Evolutionary conservation across 2,797 vertebrate species (phyloP), one percentile per base, ranked within the genome.

Genomic region (Perodicticus potto): DNA sequence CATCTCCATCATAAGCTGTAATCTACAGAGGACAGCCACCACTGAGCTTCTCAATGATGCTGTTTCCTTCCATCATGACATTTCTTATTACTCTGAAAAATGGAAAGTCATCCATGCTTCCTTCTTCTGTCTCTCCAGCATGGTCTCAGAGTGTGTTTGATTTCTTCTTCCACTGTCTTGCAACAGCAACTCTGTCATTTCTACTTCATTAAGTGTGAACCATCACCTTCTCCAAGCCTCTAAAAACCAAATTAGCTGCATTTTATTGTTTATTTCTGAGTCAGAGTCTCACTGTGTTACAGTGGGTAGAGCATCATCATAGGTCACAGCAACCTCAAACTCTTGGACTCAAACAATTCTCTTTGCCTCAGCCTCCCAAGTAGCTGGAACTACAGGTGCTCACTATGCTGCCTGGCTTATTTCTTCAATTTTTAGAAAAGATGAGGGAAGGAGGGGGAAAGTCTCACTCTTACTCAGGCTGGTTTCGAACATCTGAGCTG

Each of bases 91-190:
- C 27, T 86, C 27, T 86, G 20, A 40, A 76, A 96, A 86, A 83
- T 53, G 4, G 25, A 63, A 19, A 57, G 7, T 61, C 78, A 43
- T 83, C n/a, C 49, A 3, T 65, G 37, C 19, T 90, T 77, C 40
- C 37, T n/a, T 76, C 45, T 1, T 20, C 40, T 16, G 29, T 83
- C 22, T 67, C 61, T 70, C 59, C 43, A 80, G 27, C 29, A 61
- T 53, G 27, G 85, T 85, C 57, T 89, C 27, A 73, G 22, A 67
- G 37, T 84, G 37, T 84, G 37, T 84, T 70, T 63, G 32, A 19
- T 82, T 92, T 92, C 43, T 89, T 88, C 55, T 53, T 76, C 32
- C 12, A 40, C 61, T n/a, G 25, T 82, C 34, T 95, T 94, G 6
- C 2, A 16, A 37, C 69, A 6, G 20, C 16, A 92, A 76, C 2